Percentiles rank a stretch among this genome's conserved stretches.
Evolutionary conservation across 2,113 vertebrate species (phyloP).

Genomic region (Pangasianodon gigas): DNA sequence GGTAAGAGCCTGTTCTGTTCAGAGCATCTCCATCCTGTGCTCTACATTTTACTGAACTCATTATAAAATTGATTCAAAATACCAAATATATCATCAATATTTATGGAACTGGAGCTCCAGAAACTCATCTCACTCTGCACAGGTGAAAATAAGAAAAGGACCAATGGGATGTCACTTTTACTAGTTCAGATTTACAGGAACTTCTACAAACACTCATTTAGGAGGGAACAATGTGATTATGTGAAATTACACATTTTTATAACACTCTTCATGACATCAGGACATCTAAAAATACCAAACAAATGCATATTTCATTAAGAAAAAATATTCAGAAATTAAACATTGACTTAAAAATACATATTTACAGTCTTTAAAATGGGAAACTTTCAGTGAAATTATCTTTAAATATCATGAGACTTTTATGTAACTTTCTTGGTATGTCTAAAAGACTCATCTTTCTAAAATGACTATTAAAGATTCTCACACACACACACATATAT

Average conservation of each 20-base stretch:
- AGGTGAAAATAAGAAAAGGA: not conserved
- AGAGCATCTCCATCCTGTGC: not conserved
- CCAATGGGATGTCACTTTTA: not conserved
- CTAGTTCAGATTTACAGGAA: not conserved
- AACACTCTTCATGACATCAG: not conserved
- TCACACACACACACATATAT: no score
- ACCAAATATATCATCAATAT: not conserved
- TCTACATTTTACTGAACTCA: not conserved
- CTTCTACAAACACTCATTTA: no score
- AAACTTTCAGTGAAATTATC: not conserved
- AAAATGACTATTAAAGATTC: not conserved
- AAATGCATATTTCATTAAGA: not conserved
- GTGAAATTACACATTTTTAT: not conserved
- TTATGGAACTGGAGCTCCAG: not conserved
- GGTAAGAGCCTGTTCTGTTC: conserved; percentile 19
- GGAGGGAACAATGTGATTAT: no score
- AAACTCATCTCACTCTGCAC: not conserved
- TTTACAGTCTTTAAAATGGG: not conserved
- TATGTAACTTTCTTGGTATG: not conserved
- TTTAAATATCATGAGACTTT: not conserved
- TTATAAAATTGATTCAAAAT: not conserved
- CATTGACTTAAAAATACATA: not conserved
- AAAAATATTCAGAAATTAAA: not conserved
- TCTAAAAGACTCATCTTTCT: not conserved
- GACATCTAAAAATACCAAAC: not conserved